A percentile compares a stretch with the other conserved stretches of the same genome.
phyloP scores from a whole-genome alignment of 2,797 vertebrate genomes.

The Brachymystax lenok region DNA sequence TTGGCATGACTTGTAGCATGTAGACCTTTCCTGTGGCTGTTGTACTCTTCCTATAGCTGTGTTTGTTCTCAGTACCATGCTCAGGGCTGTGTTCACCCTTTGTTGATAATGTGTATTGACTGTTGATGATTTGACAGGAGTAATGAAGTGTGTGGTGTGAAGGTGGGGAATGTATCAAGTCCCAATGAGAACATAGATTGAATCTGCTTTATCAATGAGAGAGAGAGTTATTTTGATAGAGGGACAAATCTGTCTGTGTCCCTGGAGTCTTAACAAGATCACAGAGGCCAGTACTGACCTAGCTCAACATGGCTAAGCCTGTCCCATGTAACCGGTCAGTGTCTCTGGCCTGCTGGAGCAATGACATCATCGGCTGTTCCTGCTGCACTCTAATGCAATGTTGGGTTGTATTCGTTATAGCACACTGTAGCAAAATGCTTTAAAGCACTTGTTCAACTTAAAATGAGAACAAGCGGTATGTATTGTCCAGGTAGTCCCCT shows the following conservation, averaged over 20 bases:
- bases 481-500: too few relatives aligned
- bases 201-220: background rate
- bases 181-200: background rate
- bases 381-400: background rate
- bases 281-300: slow-evolving; percentile 1
- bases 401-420: background rate
- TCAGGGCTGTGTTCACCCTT: background rate
- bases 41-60: background rate
- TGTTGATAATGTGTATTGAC: slow-evolving; percentile 1
- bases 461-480: too few relatives aligned
- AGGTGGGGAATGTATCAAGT: background rate
- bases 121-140: background rate
- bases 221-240: background rate
- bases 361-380: slow-evolving; percentile 5
- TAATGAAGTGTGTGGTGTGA: background rate
- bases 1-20: background rate
- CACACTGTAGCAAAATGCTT: too few relatives aligned
- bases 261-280: slow-evolving; percentile 2
- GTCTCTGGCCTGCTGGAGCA: background rate
- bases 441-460: too few relatives aligned
- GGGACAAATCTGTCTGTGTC: background rate
- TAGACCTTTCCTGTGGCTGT: background rate
- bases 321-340: background rate
- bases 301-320: slow-evolving; percentile 10
- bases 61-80: background rate